phyloP scores from a whole-genome alignment of 1,140 invertebrate genomes.

The Battus philenor region DNA sequence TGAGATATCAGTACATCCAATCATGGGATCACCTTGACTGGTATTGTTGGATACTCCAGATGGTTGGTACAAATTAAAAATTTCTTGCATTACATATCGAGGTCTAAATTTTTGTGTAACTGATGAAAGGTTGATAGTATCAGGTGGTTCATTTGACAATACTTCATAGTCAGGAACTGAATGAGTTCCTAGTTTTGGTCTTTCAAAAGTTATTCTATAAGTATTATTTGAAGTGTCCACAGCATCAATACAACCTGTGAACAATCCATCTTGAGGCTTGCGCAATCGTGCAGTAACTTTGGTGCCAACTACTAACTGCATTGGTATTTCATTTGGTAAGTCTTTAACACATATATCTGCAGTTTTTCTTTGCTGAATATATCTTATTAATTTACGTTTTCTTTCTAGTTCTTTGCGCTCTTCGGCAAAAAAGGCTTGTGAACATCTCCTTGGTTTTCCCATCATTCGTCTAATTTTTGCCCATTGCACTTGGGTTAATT shows the following conservation, averaged over 20 bases:
- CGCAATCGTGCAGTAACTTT: slow-evolving; percentile 95
- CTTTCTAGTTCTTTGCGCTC: slow-evolving; percentile 93
- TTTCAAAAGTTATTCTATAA: slow-evolving; percentile 98
- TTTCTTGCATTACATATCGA: slow-evolving; percentile 76
- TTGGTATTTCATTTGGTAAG: slow-evolving; percentile 95
- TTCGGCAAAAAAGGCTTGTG: slow-evolving; percentile 96
- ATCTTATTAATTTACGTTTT: slow-evolving; percentile 94
- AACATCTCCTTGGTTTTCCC: slow-evolving; percentile 97
- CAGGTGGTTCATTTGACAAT: slow-evolving; percentile 92
- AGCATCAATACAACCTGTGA: slow-evolving; percentile 97
- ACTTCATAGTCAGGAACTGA: slow-evolving; percentile 98
- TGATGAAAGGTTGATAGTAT: slow-evolving; percentile 91
- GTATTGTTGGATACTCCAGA: slow-evolving; percentile 39
- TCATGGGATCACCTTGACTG: slow-evolving; percentile 72
- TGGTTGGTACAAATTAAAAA: slow-evolving; percentile 55
- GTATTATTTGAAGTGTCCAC: slow-evolving; percentile 98
- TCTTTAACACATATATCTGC: slow-evolving; percentile 91
- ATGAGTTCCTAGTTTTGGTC: slow-evolving; percentile 94
- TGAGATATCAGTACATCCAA: slow-evolving; percentile 68
- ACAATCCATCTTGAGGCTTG: slow-evolving; percentile 96
- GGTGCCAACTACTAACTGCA: slow-evolving; percentile 96
- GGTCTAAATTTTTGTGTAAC: slow-evolving; percentile 88
- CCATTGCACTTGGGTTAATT: slow-evolving; percentile 95
- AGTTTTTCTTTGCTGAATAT: slow-evolving; percentile 95
- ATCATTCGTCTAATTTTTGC: slow-evolving; percentile 95